Evolutionary conservation across 2,113 vertebrate genomes (phyloP).

Genomic region (Felis catus): DNA sequence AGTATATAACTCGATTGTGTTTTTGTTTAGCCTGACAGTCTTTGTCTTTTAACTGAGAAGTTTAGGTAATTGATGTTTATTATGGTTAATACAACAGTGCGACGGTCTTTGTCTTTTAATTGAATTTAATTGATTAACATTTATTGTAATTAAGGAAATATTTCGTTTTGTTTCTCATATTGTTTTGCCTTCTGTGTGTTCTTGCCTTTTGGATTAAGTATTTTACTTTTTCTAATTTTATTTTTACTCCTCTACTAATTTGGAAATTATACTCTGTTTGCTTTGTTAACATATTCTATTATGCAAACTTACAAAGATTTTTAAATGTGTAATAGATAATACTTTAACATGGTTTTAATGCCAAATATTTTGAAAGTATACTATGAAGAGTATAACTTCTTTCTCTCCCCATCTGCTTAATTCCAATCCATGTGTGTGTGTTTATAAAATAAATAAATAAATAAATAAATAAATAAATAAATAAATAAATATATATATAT

Average conservation of each 20-base stretch:
- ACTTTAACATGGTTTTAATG: neutral
- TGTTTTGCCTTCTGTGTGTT: neutral
- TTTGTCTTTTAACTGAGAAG: conserved; percentile 45
- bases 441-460: neutral
- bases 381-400: neutral
- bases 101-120: conserved; percentile 39
- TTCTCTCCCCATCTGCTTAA: neutral
- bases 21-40: conserved; percentile 15
- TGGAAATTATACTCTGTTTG: conserved; percentile 12
- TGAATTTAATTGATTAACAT: conserved; percentile 42
- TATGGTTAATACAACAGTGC: neutral
- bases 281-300: conserved; percentile 20
- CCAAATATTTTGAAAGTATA: neutral
- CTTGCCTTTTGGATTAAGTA: neutral
- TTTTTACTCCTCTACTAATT: conserved; percentile 16
- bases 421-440: neutral
- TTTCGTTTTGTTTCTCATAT: neutral
- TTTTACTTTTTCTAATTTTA: conserved; percentile 27
- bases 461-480: too few relatives aligned
- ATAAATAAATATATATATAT: neutral
- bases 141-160: conserved; percentile 46
- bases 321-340: neutral
- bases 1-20: neutral
- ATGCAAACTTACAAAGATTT: neutral
- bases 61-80: neutral